Evolutionary conservation across 2,113 vertebrate species (phyloP).

Genomic region (Dryoscopus gambensis): DNA sequence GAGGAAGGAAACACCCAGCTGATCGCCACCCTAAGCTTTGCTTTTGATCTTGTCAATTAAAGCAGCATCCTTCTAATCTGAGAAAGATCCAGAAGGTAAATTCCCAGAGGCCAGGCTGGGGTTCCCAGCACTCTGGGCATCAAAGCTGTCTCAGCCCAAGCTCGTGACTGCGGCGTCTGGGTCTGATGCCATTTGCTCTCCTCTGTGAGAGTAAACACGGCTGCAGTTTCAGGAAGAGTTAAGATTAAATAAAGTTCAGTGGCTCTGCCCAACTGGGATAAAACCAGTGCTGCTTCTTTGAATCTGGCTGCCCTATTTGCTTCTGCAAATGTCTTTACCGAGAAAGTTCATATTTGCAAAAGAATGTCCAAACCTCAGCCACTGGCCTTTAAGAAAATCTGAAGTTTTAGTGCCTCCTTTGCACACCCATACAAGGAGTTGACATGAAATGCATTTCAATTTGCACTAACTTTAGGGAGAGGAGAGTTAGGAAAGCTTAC

Average conservation of each 20-base stretch:
- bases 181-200: background rate
- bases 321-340: background rate
- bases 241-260: background rate
- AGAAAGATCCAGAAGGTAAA: background rate
- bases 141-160: background rate
- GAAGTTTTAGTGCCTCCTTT: background rate
- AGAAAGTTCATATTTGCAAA: background rate
- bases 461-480: background rate
- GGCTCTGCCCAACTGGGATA: background rate
- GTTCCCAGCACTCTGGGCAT: background rate
- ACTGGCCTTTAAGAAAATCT: background rate
- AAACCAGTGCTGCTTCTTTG: background rate
- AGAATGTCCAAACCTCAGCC: background rate
- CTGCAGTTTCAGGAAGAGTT: background rate
- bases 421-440: background rate
- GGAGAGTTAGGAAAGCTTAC: background rate
- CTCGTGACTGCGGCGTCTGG: background rate
- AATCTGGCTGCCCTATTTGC: background rate
- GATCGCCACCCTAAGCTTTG: background rate
- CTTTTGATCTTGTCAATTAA: background rate
- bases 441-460: background rate
- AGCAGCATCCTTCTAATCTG: background rate
- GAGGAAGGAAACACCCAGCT: background rate
- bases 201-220: background rate
- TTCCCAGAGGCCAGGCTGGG: background rate